phyloP scores from a whole-genome alignment of 2,888 invertebrate genomes.

The Aromia moschata region DNA sequence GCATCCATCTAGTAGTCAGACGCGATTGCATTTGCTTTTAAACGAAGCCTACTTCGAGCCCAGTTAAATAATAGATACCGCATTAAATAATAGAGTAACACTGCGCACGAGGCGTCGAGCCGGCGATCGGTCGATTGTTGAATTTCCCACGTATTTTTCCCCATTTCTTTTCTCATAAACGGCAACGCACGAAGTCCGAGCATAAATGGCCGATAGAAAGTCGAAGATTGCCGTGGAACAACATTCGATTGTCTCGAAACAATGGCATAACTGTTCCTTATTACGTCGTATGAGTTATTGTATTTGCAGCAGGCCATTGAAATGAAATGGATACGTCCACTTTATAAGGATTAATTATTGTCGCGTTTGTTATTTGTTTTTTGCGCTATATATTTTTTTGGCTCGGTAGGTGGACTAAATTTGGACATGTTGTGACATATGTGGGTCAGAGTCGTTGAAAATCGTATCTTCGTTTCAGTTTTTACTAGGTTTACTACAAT shows the following conservation, averaged over 20 bases:
- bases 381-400: too few species aligned
- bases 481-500: too few species aligned
- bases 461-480: neutral
- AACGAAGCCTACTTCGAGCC: too few species aligned
- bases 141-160: neutral
- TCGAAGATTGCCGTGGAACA: conserved; percentile 43
- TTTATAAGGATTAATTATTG: conserved; percentile 24
- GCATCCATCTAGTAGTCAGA: too few species aligned
- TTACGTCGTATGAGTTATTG: conserved; percentile 36
- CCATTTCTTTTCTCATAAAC: conserved; percentile 24
- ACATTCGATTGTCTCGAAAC: conserved; percentile 45
- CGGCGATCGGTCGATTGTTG: too few species aligned
- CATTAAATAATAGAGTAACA: too few species aligned
- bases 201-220: conserved; percentile 41
- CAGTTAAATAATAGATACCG: too few species aligned
- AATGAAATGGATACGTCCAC: conserved; percentile 37
- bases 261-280: conserved; percentile 43
- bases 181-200: conserved; percentile 31
- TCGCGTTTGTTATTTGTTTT: conserved; percentile 25
- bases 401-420: too few species aligned
- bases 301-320: conserved; percentile 36
- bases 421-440: neutral
- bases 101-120: too few species aligned
- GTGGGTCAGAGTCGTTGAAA: neutral
- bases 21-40: too few species aligned